Base-by-base conservation (phyloP, 2,888 invertebrate genomes). In the Alviniconcha strummeri region DNA sequence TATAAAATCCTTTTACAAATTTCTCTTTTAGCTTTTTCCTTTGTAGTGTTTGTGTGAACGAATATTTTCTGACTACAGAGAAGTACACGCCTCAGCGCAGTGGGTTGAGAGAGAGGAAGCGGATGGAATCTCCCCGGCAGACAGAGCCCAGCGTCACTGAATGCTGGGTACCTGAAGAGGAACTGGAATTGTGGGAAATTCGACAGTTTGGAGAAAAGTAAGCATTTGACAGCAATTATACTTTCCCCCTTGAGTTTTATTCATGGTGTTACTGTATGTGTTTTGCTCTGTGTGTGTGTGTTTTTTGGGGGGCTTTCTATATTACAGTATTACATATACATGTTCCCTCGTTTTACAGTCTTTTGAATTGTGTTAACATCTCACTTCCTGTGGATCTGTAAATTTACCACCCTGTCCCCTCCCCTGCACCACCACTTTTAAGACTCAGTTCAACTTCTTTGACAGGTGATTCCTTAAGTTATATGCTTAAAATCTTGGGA, bases 81-180 rank as follows among this genome's bases (percentile, higher is more conserved):
- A 92, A 98, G 94, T 98, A 98, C 52, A 98, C 98, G 0, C 98
- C 94, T 13, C 94, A 98, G 89, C 95, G 98, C 84, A 98, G 97
- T 93, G 99, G 99, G 17, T 94, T 99, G 85, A 95, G 99, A 80
- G 98, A 98, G 94, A 95, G 99, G 83, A 98, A 91, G 86, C 87
- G 98, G 78, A 97, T 98, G 0, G 98, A 99, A 94, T 97, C 98
- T 6, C 98, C 98, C 0, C 97, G 97, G 93, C 97, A 97, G 91
- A 97, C 97, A 9, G 98, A 98, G 92, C 98, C 99, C 0, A 97
- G 98, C 95, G 97, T 98, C 54, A 96, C 96, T 0, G 98, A 99
- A 94, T 97, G 97, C 91, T 99, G 99, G 99, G 97, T 98, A 0
- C 98, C 98, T 89, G 99, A 99, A 94, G 98, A 98, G 88, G 97